A percentile compares a stretch with the other conserved stretches of the same genome.
These are phyloP conservation scores for Periparus ater DNA, from an alignment of 2,797 vertebrate genomes.

Conservation along the genomic window DNA sequence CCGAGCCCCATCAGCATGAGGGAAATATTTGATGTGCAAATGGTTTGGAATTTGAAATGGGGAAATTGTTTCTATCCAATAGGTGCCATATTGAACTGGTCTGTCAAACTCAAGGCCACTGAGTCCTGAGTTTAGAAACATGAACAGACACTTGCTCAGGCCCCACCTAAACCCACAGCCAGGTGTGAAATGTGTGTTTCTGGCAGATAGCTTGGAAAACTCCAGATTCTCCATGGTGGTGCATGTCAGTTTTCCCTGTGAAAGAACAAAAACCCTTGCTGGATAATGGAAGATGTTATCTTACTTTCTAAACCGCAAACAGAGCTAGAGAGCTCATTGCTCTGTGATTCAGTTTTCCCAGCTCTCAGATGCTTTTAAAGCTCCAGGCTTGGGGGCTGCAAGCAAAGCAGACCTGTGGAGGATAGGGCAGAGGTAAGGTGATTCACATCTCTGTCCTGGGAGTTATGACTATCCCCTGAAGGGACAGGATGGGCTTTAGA, in stretches of 20 bases:
- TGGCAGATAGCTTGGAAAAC: background rate
- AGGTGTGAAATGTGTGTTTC: background rate
- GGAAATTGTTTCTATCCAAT: background rate
- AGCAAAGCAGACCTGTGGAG: background rate
- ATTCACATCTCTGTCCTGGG: background rate
- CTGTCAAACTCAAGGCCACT: background rate
- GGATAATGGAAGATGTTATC: background rate
- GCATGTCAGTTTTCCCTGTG: background rate
- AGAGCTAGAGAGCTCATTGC: background rate
- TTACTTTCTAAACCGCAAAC: background rate
- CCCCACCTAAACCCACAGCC: background rate
- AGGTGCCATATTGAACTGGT: background rate
- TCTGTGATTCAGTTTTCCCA: background rate
- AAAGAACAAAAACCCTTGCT: background rate
- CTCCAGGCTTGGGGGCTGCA: background rate
- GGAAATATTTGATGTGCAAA: background rate
- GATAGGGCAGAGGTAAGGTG: background rate
- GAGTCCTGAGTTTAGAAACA: fast-evolving
- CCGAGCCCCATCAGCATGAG: fast-evolving
- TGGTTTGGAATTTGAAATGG: background rate
- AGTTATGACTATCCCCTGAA: background rate
- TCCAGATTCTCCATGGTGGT: background rate
- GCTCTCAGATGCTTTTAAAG: background rate
- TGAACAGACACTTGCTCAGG: fast-evolving
- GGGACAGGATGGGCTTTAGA: background rate